These are phyloP conservation scores for Petaurus breviceps DNA, from an alignment of 2,113 vertebrate genomes.

Conservation along the genomic window DNA sequence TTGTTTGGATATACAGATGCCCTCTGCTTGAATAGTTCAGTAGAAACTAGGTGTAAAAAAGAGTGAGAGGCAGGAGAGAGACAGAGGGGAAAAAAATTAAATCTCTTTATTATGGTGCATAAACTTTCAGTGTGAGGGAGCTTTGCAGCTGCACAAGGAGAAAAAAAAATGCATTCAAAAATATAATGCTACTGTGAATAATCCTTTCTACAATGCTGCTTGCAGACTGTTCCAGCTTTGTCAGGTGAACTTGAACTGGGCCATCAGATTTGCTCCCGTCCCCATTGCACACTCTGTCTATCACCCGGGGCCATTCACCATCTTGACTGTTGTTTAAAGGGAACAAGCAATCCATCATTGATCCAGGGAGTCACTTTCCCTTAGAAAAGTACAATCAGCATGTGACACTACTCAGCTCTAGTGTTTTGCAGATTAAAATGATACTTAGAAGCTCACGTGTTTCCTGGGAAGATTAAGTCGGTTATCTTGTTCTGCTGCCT, in stretches of 20 bases:
- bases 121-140: conserved; percentile 82
- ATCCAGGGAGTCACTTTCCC: conserved; percentile 81
- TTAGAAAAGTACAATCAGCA: conserved; percentile 85
- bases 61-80: conserved; percentile 66
- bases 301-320: conserved; percentile 87
- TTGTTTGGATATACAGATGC: conserved; percentile 77
- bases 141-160: conserved; percentile 84
- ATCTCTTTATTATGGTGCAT: conserved; percentile 87
- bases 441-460: conserved; percentile 85
- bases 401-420: conserved; percentile 82
- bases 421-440: conserved; percentile 85
- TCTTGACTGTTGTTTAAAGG: conserved; percentile 86
- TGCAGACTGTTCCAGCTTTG: conserved; percentile 84
- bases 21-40: conserved; percentile 57
- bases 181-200: conserved; percentile 87
- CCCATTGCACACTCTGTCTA: conserved; percentile 82
- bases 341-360: conserved; percentile 85
- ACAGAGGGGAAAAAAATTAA: conserved; percentile 80
- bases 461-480: conserved; percentile 83
- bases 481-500: conserved; percentile 81
- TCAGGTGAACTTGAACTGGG: conserved; percentile 88
- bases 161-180: conserved; percentile 85
- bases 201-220: conserved; percentile 85
- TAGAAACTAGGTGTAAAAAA: conserved; percentile 79
- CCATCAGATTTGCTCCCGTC: conserved; percentile 81